A percentile compares a stretch with the other conserved stretches of the same genome.
Evolutionary conservation across 2,888 invertebrate genomes (phyloP).

Genomic region (Drosophila nigricruria): DNA sequence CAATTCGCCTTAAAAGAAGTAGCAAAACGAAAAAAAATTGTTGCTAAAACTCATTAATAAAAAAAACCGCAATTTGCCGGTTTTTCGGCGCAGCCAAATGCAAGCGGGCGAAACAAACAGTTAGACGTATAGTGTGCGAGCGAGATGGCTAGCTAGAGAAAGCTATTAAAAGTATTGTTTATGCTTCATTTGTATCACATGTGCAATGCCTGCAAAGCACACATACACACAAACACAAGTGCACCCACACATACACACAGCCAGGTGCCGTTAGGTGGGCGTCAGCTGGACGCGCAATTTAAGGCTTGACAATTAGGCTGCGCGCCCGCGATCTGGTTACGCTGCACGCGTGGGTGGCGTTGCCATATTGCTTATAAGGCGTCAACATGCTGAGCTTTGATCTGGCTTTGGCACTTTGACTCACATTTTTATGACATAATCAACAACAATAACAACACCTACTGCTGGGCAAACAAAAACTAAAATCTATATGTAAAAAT

Average conservation of each 20-base stretch:
- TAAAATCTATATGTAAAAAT: neutral
- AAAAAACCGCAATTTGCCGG: slow-evolving; percentile 25
- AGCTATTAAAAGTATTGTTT: slow-evolving; percentile 53
- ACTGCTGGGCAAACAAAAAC: slow-evolving; percentile 14
- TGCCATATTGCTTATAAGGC: slow-evolving; percentile 33
- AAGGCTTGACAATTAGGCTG: slow-evolving; percentile 38
- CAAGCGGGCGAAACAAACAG: slow-evolving; percentile 19
- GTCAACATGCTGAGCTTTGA: slow-evolving; percentile 31
- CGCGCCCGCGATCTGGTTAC: slow-evolving; percentile 7
- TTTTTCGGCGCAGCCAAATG: slow-evolving; percentile 17
- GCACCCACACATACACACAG: neutral
- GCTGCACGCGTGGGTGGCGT: slow-evolving; percentile 26
- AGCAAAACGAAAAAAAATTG: neutral
- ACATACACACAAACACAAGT: neutral
- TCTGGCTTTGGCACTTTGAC: slow-evolving; percentile 31
- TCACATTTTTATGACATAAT: slow-evolving; percentile 51
- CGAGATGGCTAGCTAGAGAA: slow-evolving; percentile 6
- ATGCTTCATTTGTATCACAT: slow-evolving; percentile 51
- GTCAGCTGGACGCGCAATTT: slow-evolving; percentile 25
- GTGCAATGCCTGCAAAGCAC: slow-evolving; percentile 30
- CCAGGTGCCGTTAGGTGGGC: slow-evolving; percentile 43
- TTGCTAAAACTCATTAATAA: slow-evolving; percentile 18
- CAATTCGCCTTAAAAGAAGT: slow-evolving; percentile 2
- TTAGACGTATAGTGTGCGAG: slow-evolving; percentile 10
- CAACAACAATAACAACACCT: slow-evolving; percentile 22